Evolutionary conservation across 2,888 invertebrate species (phyloP), one percentile per base, ranked within the genome.

Genomic region (Zootermopsis nevadensis): DNA sequence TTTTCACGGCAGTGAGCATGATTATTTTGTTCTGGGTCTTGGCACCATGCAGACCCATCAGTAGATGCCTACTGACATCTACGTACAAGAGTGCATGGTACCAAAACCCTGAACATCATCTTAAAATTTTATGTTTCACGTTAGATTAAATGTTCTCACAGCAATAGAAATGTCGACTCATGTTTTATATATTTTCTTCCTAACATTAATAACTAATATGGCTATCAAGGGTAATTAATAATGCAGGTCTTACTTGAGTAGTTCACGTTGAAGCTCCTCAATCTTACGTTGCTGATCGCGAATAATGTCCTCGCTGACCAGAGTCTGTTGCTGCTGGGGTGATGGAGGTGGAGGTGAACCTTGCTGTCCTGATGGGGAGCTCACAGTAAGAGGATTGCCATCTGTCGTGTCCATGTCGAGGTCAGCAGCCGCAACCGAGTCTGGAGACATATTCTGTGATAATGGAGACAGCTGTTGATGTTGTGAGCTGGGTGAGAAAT

Each of bases 201-300:
- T 42, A 42, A 42, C 42, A 6, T 42, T 15, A 12, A 8, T 12
- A 8, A 42, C 42, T 42, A 42, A 15, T 42, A 42, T 42, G 42
- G 42, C 15, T 42, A 12, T 42, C 42, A 15, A 12, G 15, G 15
- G 1, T 12, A 42, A 4, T 7, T 19, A 15, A 19, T 48, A 19
- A 48, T 48, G 4, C 19, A 19, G 7, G 38, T 33, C 79, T 79
- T 66, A 79, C 79, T 79, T 79, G 19, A 81, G 76, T 24, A 84
- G 74, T 87, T 96, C 95, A 3, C 96, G 91, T 88, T 97, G 96
- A 76, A 98, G 90, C 87, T 97, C 96, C 87, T 97, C 96, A 86
- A 98, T 98, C 89, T 95, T 95, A 82, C 95, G 93, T 87, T 95
- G 94, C 88, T 98, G 97, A 87, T 96, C 96, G 84, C 94, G 93